phyloP scores from a whole-genome alignment of 2,888 invertebrate genomes.

The Vandiemenella viatica region DNA sequence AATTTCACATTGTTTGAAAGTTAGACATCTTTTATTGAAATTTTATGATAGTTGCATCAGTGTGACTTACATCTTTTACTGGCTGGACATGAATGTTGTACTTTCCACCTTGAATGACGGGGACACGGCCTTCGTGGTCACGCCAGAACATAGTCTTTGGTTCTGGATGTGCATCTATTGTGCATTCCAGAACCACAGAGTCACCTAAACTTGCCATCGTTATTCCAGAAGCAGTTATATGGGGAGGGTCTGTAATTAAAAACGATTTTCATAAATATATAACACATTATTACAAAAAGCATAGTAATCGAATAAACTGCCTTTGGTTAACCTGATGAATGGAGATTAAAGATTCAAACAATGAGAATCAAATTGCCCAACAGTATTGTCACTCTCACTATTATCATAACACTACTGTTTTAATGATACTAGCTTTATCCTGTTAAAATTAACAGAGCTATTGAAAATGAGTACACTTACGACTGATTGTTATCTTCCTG shows the following conservation, averaged over 20 bases:
- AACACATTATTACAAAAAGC: not conserved
- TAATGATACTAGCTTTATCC: too few species aligned
- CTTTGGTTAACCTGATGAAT: too few species aligned
- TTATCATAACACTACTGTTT: too few species aligned
- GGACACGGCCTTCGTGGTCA: conserved; percentile 54
- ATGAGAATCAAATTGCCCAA: too few species aligned
- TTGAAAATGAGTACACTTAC: conserved; percentile 53
- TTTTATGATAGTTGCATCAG: too few species aligned
- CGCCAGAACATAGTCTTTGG: conserved; percentile 73
- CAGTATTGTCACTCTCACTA: too few species aligned
- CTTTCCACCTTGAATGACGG: conserved; percentile 63
- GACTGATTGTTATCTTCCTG: conserved; percentile 62
- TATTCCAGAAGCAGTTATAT: conserved; percentile 60
- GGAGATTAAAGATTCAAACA: too few species aligned
- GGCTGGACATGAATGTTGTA: conserved; percentile 45
- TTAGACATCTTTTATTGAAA: not conserved
- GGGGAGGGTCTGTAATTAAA: conserved; percentile 59
- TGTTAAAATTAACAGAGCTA: too few species aligned
- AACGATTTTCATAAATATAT: too few species aligned
- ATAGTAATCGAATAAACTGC: not conserved
- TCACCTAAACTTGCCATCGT: conserved; percentile 64
- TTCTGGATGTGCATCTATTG: conserved; percentile 61
- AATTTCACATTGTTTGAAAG: not conserved
- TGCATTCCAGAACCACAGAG: conserved; percentile 59
- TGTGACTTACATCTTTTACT: conserved; percentile 42